phyloP scores from a whole-genome alignment of 2,888 invertebrate genomes.

The Rugalucina vietnamica region DNA sequence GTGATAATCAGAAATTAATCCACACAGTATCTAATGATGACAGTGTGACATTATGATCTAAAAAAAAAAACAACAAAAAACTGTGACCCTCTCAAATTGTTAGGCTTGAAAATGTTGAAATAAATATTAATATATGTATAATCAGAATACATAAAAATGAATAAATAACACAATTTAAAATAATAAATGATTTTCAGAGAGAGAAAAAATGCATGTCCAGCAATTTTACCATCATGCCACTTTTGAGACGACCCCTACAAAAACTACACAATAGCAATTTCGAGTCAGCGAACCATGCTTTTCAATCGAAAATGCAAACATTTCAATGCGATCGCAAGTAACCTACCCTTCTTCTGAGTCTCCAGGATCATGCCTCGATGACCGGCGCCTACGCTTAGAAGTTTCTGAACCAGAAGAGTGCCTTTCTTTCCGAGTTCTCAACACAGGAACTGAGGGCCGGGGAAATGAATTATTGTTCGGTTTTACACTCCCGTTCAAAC shows the following conservation, averaged over 20 bases:
- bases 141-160: too few species aligned
- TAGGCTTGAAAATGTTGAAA: too few species aligned
- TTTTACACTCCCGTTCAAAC: constrained; percentile 72
- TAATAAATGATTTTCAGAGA: too few species aligned
- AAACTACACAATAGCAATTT: constrained; percentile 57
- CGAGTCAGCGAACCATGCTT: background rate
- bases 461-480: constrained; percentile 72
- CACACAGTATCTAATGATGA: too few species aligned
- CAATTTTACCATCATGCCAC: too few species aligned
- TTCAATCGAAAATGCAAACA: background rate
- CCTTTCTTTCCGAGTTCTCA: constrained; percentile 77
- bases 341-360: constrained; percentile 69
- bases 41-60: too few species aligned
- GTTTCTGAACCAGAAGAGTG: constrained; percentile 65
- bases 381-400: constrained; percentile 69
- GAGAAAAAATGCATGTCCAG: too few species aligned
- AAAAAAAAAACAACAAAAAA: too few species aligned
- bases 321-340: background rate
- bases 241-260: constrained; percentile 58
- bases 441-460: constrained; percentile 77
- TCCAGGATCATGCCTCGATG: constrained; percentile 70
- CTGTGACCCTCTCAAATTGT: too few species aligned
- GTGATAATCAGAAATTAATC: too few species aligned
- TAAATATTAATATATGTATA: too few species aligned
- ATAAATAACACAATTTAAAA: too few species aligned